These are phyloP conservation scores for Drosophila chauvacae DNA, from an alignment of 1,140 invertebrate genomes.

Conservation along the genomic window DNA sequence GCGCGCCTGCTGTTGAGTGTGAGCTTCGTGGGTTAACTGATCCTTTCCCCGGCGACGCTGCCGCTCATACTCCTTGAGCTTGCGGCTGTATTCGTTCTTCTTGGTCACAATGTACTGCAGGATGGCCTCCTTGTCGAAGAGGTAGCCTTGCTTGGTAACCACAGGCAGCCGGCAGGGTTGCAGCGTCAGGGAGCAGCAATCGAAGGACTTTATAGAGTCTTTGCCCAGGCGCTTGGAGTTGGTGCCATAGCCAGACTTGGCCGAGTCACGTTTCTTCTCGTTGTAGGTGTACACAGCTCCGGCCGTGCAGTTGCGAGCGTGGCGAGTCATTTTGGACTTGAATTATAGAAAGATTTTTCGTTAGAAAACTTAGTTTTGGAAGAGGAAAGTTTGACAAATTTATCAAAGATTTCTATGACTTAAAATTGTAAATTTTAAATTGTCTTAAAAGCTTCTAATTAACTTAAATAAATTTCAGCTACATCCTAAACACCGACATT, in stretches of 20 bases:
- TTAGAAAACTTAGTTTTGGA: neutral
- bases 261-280: slow-evolving; percentile 98
- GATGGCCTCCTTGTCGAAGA: slow-evolving; percentile 99
- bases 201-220: slow-evolving; percentile 98
- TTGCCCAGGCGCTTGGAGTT: slow-evolving; percentile 92
- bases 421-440: neutral
- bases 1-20: slow-evolving; percentile 87
- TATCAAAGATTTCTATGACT: neutral
- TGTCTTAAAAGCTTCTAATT: neutral
- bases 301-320: slow-evolving; percentile 98
- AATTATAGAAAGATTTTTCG: neutral
- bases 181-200: slow-evolving; percentile 98
- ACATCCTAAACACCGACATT: slow-evolving; percentile 89
- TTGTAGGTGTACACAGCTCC: slow-evolving; percentile 99
- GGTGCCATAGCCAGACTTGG: slow-evolving; percentile 95
- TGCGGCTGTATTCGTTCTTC: slow-evolving; percentile 95
- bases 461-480: slow-evolving; percentile 86
- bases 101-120: slow-evolving; percentile 97
- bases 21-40: slow-evolving; percentile 84
- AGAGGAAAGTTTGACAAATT: neutral
- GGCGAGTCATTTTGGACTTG: slow-evolving; percentile 91
- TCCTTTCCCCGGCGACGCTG: slow-evolving; percentile 91
- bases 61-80: slow-evolving; percentile 97
- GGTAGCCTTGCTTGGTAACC: slow-evolving; percentile 92
- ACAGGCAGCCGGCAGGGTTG: slow-evolving; percentile 89